Base-by-base conservation (phyloP, 2,113 vertebrate species). In the Bombycilla garrulus region DNA sequence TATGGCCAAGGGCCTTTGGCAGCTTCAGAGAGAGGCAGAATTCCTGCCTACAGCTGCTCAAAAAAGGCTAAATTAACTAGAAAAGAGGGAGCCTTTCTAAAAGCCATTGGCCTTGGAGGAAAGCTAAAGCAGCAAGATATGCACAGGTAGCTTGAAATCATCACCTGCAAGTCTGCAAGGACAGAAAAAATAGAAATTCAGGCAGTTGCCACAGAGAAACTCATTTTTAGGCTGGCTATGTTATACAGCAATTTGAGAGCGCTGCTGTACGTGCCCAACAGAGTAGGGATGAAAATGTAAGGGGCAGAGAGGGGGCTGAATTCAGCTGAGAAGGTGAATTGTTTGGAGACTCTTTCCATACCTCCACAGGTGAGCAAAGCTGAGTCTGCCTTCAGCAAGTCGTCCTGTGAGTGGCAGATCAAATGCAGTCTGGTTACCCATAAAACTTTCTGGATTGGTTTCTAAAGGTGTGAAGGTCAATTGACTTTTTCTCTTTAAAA, bases 1-100 rank as follows among this genome's bases (percentile, higher is more conserved):
- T 92, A 78, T 81, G 80, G 72, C 91, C 91, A 92, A 72, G 31
- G 64, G 86, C 86, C 38, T 83, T 83, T 93, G 76, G 72, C 76
- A 83, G 48, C 80, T 95, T 95, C 1, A 35, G 86, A 94, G 76
- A 88, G 64, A 84, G 44, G 3, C 56, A 66, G 24, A 83, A 51
- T 51, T 97, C 33, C 76, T 80, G 57, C 54, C 66, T 92, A 67
- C 51, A 78, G 51, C 60, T 93, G 51, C 47, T 91, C 51, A 74
- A 83, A 88, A 81, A 71, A 90, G 31, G 44, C 72, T 64, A 62
- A 86, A 81, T 91, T 83, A 90, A 64, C 19, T 71, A 73, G 61
- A 70, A 91, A 81, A 67, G 18, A 77, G 25, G 28, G 33, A 81
- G 22, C 9, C 13, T 93, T 93, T 83, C 72, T 80, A 22, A 56